Evolutionary conservation across 1,140 invertebrate genomes (phyloP), one percentile per base, ranked within the genome.

Genomic region (Ceratina japonica): DNA sequence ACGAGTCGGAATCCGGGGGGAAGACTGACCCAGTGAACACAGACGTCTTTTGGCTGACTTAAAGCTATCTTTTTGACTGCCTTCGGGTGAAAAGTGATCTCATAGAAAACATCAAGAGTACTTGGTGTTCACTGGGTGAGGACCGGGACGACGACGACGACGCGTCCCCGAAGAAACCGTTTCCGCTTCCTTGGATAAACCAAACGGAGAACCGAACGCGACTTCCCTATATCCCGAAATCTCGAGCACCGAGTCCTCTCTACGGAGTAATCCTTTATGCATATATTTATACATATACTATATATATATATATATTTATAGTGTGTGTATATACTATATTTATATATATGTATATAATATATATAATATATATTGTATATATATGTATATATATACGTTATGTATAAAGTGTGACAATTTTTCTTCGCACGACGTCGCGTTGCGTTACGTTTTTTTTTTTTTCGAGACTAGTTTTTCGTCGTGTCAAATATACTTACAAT

Each of bases 401-500:
- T 78, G 69, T 72, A 78, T 78, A 72, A 64, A 78, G 69, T 77
- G 75, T 78, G 69, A 7, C 44, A 72, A 31, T 10, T 16, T 24
- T 24, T 77, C n/a, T 24, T 77, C n/a, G 75, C 69, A 72, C 51
- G 69, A 78, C 77, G 52, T 44, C 20, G 10, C 37, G 37, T 44
- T 44, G 37, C 37, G 37, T 44, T 44, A 44, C 37, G 37, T 44
- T 44, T n/a, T n/a, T n/a, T n/a, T n/a, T n/a, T n/a, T n/a, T n/a
- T n/a, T 44, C 37, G 37, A 44, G 37, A 44, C 37, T 44, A 44
- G 37, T 44, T 44, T 44, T 62, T 69, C 79, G 54, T 73, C 61
- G 44, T 65, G 81, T 75, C 56, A 64, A 76, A 27, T 83, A 84
- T 84, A 84, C 83, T 84, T 84, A 84, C 87, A 89, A 90, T 89